A percentile compares a stretch with the other conserved stretches of the same genome.
Conservation (phyloP, 2,888 invertebrate genomes). For the Epinotia nisella region DNA sequence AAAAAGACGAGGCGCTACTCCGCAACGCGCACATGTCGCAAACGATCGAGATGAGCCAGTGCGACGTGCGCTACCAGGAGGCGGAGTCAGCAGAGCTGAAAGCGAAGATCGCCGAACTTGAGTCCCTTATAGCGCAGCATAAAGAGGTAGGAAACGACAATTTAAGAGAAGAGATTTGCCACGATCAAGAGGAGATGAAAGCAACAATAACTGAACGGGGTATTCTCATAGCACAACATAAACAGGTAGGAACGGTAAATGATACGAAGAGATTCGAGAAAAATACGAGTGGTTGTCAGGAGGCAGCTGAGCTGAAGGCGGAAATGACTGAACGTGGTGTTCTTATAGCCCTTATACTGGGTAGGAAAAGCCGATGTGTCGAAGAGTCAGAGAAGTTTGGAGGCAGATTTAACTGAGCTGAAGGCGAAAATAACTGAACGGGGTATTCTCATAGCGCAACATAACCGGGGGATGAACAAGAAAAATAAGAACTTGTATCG, state of each 20-base stretch:
- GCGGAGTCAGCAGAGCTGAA: conserved; percentile 86
- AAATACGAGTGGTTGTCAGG: conserved; percentile 35
- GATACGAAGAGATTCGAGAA: neutral
- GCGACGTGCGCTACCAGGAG: conserved; percentile 89
- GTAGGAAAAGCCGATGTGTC: neutral
- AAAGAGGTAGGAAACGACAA: conserved; percentile 68
- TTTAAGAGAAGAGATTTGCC: neutral
- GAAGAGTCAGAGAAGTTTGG: neutral
- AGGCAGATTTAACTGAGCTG: neutral
- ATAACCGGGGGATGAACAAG: neutral
- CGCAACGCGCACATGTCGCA: conserved; percentile 93
- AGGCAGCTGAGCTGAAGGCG: neutral
- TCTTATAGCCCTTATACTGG: neutral
- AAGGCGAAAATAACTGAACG: neutral
- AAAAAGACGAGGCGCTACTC: conserved; percentile 90
- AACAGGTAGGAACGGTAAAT: neutral
- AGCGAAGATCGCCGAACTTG: conserved; percentile 82
- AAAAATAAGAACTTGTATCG: neutral
- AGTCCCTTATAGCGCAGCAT: conserved; percentile 81
- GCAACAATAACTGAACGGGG: neutral
- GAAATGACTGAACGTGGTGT: neutral
- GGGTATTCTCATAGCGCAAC: neutral
- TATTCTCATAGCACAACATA: neutral
- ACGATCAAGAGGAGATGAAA: neutral
- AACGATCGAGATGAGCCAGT: conserved; percentile 90